These are phyloP conservation scores for Drosophila limbata DNA, from an alignment of 2,888 invertebrate genomes.

Conservation along the genomic window DNA sequence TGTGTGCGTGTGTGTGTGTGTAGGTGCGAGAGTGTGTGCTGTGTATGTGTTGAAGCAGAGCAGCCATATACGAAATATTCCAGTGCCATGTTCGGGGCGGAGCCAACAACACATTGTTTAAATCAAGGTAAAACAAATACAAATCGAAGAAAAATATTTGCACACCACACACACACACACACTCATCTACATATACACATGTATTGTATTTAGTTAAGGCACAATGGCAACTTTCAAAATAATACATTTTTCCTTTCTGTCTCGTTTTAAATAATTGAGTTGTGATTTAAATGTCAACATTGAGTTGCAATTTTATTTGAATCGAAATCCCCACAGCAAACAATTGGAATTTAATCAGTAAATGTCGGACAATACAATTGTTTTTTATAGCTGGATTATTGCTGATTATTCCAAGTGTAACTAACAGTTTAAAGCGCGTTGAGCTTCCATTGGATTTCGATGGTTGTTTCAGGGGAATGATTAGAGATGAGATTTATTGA, in stretches of 20 bases:
- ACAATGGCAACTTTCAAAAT: slow-evolving; percentile 27
- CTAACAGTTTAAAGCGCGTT: not conserved
- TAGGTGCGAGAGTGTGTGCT: slow-evolving; percentile 24
- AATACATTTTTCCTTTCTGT: slow-evolving; percentile 22
- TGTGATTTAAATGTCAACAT: slow-evolving; percentile 76
- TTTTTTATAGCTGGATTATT: slow-evolving; percentile 20
- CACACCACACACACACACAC: slow-evolving; percentile 39
- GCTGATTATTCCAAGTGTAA: slow-evolving; percentile 4
- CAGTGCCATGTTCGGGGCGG: slow-evolving; percentile 76
- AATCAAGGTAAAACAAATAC: slow-evolving; percentile 80
- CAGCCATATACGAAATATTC: slow-evolving; percentile 52
- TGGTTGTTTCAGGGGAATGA: not conserved
- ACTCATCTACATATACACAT: not conserved
- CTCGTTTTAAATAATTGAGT: slow-evolving; percentile 72
- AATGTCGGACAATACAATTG: slow-evolving; percentile 10
- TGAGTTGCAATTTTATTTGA: slow-evolving; percentile 32
- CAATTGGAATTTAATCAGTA: slow-evolving; percentile 25
- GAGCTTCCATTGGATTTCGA: not conserved
- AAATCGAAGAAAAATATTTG: slow-evolving; percentile 80
- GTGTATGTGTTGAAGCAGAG: slow-evolving; percentile 56
- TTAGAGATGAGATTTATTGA: not conserved
- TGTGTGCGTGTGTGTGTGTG: slow-evolving; percentile 8
- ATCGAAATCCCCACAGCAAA: slow-evolving; percentile 30
- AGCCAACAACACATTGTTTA: slow-evolving; percentile 61
- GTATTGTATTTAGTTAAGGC: slow-evolving; percentile 39